Conservation (phyloP, 2,113 vertebrate species). For the Pangasianodon hypophthalmus region DNA sequence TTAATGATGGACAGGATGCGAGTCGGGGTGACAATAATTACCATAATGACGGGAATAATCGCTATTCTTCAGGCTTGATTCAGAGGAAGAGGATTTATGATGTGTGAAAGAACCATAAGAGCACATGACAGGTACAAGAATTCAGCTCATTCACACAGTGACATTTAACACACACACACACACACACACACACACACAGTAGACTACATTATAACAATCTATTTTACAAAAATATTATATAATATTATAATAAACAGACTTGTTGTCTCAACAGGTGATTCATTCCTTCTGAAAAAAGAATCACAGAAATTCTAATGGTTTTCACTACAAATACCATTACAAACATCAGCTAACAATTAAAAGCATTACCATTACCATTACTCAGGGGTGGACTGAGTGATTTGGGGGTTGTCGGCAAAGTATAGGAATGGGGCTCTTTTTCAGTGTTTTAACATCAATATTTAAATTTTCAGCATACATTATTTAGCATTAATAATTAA, state of each 20-base stretch:
- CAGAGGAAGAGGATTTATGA: neutral
- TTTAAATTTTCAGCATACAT: no score
- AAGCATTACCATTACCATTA: no score
- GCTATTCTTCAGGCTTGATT: neutral
- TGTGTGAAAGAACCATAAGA: neutral
- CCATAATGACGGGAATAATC: neutral
- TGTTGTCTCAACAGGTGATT: neutral
- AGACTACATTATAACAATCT: neutral
- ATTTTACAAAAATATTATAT: neutral
- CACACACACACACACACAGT: neutral
- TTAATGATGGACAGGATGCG: neutral
- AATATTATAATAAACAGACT: neutral
- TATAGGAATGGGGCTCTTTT: no score
- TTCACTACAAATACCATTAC: no score
- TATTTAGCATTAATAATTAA: no score
- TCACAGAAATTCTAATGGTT: no score
- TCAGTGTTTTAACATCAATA: no score
- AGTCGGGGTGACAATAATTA: neutral
- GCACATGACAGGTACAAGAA: neutral
- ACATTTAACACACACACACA: neutral
- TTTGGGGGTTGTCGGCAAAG: no score
- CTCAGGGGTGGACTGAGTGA: no score
- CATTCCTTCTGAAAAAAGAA: no score
- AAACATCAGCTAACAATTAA: no score
- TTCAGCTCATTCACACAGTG: neutral